These are phyloP conservation scores for Aphidius ervi DNA, from an alignment of 1,140 invertebrate genomes.

Conservation along the genomic window DNA sequence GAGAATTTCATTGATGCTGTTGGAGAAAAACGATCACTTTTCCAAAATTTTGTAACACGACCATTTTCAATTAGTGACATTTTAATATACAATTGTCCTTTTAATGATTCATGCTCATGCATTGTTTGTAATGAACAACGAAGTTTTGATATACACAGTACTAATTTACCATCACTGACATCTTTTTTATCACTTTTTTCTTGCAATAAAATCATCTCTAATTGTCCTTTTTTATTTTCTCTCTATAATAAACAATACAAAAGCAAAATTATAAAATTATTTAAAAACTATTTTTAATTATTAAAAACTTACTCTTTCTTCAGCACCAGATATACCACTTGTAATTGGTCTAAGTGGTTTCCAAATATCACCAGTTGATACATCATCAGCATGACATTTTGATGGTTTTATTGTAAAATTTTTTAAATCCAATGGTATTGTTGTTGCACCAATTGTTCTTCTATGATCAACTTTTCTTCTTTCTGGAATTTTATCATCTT, in stretches of 20 bases:
- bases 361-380: constrained; percentile 73
- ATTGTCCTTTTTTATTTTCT: constrained; percentile 64
- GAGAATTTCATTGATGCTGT: constrained; percentile 58
- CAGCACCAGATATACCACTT: constrained; percentile 59
- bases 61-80: constrained; percentile 67
- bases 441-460: constrained; percentile 64
- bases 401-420: constrained; percentile 63
- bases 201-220: constrained; percentile 62
- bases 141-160: constrained; percentile 42
- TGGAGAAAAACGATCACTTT: constrained; percentile 67
- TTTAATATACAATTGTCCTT: constrained; percentile 70
- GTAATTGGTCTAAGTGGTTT: constrained; percentile 66
- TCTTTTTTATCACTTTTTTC: constrained; percentile 61
- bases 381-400: constrained; percentile 53
- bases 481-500: constrained; percentile 31
- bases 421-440: constrained; percentile 66
- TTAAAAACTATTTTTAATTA: no score
- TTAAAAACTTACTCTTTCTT: constrained; percentile 52
- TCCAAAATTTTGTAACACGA: constrained; percentile 69
- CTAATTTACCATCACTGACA: constrained; percentile 57
- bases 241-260: constrained; percentile 56
- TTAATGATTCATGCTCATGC: constrained; percentile 64
- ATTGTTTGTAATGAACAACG: constrained; percentile 64
- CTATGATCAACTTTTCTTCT: constrained; percentile 59
- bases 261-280: background rate